These are phyloP conservation scores for Scaptomyza reducta DNA, from an alignment of 2,888 invertebrate species.

Conservation along the genomic window DNA sequence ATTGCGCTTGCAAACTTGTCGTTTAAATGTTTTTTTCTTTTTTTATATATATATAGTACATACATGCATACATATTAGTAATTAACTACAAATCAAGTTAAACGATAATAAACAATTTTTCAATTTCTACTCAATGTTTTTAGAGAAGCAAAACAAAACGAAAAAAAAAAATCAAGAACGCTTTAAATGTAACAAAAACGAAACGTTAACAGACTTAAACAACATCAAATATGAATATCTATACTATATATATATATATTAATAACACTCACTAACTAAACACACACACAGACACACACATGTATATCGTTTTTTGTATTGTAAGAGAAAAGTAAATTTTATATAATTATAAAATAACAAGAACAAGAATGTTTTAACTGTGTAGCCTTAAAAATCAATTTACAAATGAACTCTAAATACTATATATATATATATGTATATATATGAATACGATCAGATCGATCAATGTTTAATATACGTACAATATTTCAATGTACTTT, in stretches of 20 bases:
- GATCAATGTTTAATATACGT: constrained; percentile 49
- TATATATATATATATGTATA: constrained; percentile 13
- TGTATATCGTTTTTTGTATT: constrained; percentile 34
- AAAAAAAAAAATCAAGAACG: constrained; percentile 58
- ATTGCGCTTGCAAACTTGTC: constrained; percentile 39
- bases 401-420: constrained; percentile 52
- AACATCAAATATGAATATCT: constrained; percentile 6
- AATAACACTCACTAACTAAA: constrained; percentile 42
- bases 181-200: constrained; percentile 79
- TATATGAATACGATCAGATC: constrained; percentile 4
- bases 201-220: constrained; percentile 75
- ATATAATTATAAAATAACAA: neutral
- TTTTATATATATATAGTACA: constrained; percentile 1
- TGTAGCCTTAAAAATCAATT: constrained; percentile 74
- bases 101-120: constrained; percentile 38
- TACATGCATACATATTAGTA: constrained; percentile 30
- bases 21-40: constrained; percentile 31
- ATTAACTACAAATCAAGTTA: constrained; percentile 17
- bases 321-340: constrained; percentile 42
- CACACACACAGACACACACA: constrained; percentile 29
- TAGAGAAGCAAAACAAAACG: constrained; percentile 52
- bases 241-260: constrained; percentile 27
- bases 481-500: constrained; percentile 46
- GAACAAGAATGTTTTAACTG: constrained; percentile 63
- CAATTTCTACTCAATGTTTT: constrained; percentile 70